phyloP scores from a whole-genome alignment of 2,113 vertebrate genomes.

The Glareola pratincola region DNA sequence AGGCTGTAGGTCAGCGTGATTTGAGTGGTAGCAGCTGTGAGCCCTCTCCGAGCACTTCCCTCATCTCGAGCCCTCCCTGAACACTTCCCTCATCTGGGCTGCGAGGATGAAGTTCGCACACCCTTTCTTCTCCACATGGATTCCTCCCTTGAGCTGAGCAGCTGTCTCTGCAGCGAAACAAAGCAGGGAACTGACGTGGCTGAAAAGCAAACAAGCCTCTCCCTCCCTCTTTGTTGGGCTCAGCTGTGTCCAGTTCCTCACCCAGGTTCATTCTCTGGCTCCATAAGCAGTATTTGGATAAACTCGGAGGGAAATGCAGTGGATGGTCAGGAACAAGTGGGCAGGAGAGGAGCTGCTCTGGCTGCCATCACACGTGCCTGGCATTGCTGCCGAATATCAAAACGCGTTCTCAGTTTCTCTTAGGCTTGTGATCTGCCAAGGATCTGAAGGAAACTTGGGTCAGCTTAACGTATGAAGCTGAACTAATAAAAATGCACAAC shows the following conservation, averaged over 20 bases:
- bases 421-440: neutral
- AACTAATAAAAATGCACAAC: neutral
- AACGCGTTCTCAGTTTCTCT: neutral
- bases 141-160: neutral
- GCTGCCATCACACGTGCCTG: neutral
- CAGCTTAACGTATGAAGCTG: neutral
- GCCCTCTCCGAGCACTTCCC: neutral
- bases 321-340: neutral
- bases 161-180: neutral
- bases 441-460: neutral
- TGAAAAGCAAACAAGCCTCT: neutral
- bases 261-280: neutral
- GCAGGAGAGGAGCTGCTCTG: neutral
- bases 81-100: neutral
- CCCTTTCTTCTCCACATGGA: neutral
- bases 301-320: neutral
- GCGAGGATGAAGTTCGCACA: neutral
- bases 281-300: neutral
- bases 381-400: neutral
- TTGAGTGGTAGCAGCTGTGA: neutral
- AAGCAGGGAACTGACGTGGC: neutral
- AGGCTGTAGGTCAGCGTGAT: neutral
- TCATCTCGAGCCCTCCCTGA: neutral
- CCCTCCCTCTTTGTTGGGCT: neutral
- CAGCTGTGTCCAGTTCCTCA: neutral